These are phyloP conservation scores for Neodiprion pinetum DNA, from an alignment of 1,140 invertebrate species.

Conservation along the genomic window DNA sequence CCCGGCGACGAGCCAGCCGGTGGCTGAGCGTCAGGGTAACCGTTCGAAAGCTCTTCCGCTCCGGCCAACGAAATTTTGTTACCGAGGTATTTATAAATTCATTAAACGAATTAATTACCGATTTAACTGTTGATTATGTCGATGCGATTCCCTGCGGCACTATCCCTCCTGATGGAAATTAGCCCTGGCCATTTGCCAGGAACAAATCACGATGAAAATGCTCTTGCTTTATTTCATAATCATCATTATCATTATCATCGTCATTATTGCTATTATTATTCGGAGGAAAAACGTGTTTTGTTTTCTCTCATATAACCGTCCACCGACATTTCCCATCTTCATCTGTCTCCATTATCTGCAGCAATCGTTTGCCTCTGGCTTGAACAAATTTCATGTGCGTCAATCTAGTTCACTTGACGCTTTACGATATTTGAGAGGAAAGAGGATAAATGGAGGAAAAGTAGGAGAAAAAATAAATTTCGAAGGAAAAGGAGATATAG, in stretches of 20 bases:
- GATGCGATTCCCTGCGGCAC: not conserved
- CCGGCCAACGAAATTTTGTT: not conserved
- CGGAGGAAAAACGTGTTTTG: too few species aligned
- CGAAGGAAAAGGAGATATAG: too few species aligned
- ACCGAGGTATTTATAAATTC: not conserved
- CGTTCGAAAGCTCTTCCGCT: not conserved
- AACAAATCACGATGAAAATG: constrained; percentile 1
- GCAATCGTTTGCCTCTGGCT: not conserved
- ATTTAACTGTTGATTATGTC: constrained; percentile 4
- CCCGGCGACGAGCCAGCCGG: not conserved
- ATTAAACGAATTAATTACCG: constrained; percentile 5
- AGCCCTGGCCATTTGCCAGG: not conserved
- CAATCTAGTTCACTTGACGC: not conserved
- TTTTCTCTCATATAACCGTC: too few species aligned
- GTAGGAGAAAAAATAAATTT: too few species aligned
- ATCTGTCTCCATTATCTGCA: too few species aligned
- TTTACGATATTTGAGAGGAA: not conserved
- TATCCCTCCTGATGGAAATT: not conserved
- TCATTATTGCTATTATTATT: too few species aligned
- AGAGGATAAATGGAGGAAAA: too few species aligned
- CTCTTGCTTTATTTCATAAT: not conserved
- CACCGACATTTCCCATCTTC: too few species aligned
- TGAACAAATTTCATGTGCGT: not conserved
- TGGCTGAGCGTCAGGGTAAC: not conserved
- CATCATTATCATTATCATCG: too few species aligned